These are phyloP conservation scores for Cydia amplana DNA, from an alignment of 1,140 invertebrate genomes.

Conservation along the genomic window DNA sequence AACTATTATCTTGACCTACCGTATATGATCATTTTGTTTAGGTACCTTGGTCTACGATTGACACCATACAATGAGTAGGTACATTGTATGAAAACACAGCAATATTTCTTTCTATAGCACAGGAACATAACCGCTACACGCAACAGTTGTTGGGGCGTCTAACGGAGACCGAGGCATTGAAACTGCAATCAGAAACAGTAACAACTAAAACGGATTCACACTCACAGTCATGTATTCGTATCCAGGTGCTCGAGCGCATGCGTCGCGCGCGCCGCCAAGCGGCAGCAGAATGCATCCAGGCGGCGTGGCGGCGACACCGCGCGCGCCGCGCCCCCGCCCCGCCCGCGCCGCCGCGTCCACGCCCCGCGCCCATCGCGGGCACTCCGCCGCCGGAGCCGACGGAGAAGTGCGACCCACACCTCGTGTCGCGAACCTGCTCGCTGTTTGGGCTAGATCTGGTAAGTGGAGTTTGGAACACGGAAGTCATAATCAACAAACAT, in stretches of 20 bases:
- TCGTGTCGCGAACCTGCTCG: slow-evolving; percentile 92
- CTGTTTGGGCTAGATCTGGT: slow-evolving; percentile 94
- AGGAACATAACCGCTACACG: too few relatives aligned
- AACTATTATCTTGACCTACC: too few relatives aligned
- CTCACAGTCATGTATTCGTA: slow-evolving; percentile 39
- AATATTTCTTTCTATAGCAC: too few relatives aligned
- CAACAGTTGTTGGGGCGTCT: too few relatives aligned
- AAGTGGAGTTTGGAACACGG: slow-evolving; percentile 54
- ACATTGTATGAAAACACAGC: too few relatives aligned
- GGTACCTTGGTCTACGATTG: too few relatives aligned
- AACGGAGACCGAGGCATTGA: too few relatives aligned
- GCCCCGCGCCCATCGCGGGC: slow-evolving; percentile 93
- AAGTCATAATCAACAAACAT: too few relatives aligned
- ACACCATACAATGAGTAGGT: too few relatives aligned
- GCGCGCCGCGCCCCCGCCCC: slow-evolving; percentile 34
- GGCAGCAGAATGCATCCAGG: slow-evolving; percentile 89
- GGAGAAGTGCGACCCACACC: slow-evolving; percentile 76
- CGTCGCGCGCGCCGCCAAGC: slow-evolving; percentile 87
- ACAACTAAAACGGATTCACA: too few relatives aligned
- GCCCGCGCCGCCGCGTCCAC: slow-evolving; percentile 77
- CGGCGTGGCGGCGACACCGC: slow-evolving; percentile 89
- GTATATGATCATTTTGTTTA: too few relatives aligned
- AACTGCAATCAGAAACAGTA: background rate
- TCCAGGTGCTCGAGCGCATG: slow-evolving; percentile 83
- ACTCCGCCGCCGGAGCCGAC: slow-evolving; percentile 76